Base-by-base conservation (phyloP, 2,113 vertebrate species). In the Sclerurus mexicanus region DNA sequence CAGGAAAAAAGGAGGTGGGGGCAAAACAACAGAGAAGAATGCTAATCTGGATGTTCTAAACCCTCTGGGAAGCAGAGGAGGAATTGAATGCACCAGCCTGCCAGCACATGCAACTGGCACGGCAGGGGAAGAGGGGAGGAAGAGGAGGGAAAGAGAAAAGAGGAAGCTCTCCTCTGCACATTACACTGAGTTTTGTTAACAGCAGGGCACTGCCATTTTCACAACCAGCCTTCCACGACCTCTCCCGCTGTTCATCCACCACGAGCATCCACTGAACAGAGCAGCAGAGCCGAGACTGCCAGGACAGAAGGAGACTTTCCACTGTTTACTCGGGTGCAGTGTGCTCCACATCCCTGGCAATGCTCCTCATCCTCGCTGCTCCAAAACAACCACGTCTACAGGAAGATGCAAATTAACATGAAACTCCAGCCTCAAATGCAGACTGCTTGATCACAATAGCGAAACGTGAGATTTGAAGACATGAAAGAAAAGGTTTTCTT, bases 81-180 rank as follows among this genome's bases (percentile, higher is more conserved):
- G 50, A 85, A 86, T 3, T 39, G 40, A 78, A 68, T 5, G 9
- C 18, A 25, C 31, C 90, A 83, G 56, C 60, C 55, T 88, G 91
- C 72, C 82, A 91, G 67, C 64, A 73, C 69, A n/a, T 28, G 77
- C 23, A 52, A 55, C 67, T 37, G 56, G 73, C 79, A 80, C 1
- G 0, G 79, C 75, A 84, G 19, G 31, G 63, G 47, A 74, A 46
- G 33, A 89, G 12, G 19, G 39, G 83, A 95, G 72, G 88, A 90
- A 89, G 83, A 96, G 63, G 50, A 93, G 82, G n/a, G 60, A 93
- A 78, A 25, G 24, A 78, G 68, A 84, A 90, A 92, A 93, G 88
- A 94, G 90, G 90, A 94, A 96, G 90, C 56, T 64, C 66, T 95
- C 55, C 47, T 64, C 55, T 52, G 69, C 72, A 90, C 18, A 1